Evolutionary conservation across 2,888 invertebrate genomes (phyloP), one percentile per base, ranked within the genome.

Genomic region (Drosophila multiciliata): DNA sequence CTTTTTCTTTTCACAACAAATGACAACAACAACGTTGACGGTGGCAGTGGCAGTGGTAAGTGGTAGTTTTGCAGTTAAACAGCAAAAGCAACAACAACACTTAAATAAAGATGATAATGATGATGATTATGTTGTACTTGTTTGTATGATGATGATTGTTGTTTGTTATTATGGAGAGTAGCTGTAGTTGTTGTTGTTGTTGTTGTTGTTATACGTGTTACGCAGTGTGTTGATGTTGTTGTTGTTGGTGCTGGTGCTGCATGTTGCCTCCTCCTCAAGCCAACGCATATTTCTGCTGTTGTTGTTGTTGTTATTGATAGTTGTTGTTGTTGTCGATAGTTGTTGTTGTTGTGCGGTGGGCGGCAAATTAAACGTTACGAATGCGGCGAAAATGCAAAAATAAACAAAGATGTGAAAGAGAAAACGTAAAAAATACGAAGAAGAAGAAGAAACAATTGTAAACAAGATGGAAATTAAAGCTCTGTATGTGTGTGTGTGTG

Each of bases 381-480:
- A 78, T 78, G 78, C 78, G 71, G 71, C 79, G 78, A 66, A 66
- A 75, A 70, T 71, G 78, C 78, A 78, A 57, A 57, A 32, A 57
- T 40, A 78, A 70, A 78, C 78, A 78, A 78, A 78, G 64, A 78
- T 68, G 71, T 74, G 78, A 78, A 78, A 74, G 78, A 78, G 71
- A 73, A 71, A 73, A 78, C 60, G 61, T 42, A 63, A 57, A 75
- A 52, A 52, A 40, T 45, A 55, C 55, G 55, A 55, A 55, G 38
- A 58, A 50, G 49, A 63, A 66, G 61, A 60, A 55, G 49, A 70
- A 67, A 67, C 67, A 66, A 74, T 32, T 73, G 63, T 60, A 78
- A 78, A 70, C 53, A 73, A 68, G 57, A 78, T 73, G 53, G 52
- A 73, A 70, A 78, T 63, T 55, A 65, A 77, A 77, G 76, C 73